Percentiles rank a stretch among this genome's conserved stretches.
Conservation (phyloP, 2,797 vertebrate genomes). For the Aplochiton taeniatus region DNA sequence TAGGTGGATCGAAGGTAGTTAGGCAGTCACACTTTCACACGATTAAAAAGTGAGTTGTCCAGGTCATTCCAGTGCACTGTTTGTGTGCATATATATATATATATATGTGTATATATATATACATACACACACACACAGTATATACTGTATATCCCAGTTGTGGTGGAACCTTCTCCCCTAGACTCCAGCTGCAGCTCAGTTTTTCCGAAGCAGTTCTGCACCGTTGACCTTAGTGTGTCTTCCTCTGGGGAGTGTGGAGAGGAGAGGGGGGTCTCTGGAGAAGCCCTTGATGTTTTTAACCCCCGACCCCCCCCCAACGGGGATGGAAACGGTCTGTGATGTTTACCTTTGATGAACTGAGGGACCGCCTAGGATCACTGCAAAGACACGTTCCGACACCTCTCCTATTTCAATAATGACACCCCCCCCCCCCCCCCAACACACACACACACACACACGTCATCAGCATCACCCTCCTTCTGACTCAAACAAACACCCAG, state of each 20-base stretch:
- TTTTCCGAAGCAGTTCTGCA: constrained; percentile 38
- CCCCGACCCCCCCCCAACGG: constrained; percentile 35
- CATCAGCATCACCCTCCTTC: too few species aligned
- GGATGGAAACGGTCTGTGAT: constrained; percentile 38
- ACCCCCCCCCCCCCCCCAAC: constrained; percentile 2
- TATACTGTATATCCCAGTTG: constrained; percentile 31
- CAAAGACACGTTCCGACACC: constrained; percentile 6
- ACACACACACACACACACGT: too few species aligned
- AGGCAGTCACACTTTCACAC: too few species aligned
- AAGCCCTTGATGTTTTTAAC: constrained; percentile 67
- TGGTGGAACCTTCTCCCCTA: constrained; percentile 34
- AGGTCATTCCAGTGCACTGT: too few species aligned
- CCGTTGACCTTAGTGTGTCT: constrained; percentile 29
- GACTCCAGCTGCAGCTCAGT: constrained; percentile 35
- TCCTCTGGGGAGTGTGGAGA: constrained; percentile 42
- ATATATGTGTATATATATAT: too few species aligned
- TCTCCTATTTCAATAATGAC: too few species aligned
- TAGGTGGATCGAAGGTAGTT: too few species aligned
- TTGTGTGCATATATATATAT: too few species aligned
- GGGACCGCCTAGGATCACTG: constrained; percentile 21
- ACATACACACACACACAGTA: constrained; percentile 17
- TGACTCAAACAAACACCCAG: too few species aligned
- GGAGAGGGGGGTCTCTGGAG: constrained; percentile 45
- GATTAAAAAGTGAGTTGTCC: too few species aligned
- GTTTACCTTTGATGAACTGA: constrained; percentile 21